Evolutionary conservation across 2,888 invertebrate genomes (phyloP).

Genomic region (Acleris holmiana): DNA sequence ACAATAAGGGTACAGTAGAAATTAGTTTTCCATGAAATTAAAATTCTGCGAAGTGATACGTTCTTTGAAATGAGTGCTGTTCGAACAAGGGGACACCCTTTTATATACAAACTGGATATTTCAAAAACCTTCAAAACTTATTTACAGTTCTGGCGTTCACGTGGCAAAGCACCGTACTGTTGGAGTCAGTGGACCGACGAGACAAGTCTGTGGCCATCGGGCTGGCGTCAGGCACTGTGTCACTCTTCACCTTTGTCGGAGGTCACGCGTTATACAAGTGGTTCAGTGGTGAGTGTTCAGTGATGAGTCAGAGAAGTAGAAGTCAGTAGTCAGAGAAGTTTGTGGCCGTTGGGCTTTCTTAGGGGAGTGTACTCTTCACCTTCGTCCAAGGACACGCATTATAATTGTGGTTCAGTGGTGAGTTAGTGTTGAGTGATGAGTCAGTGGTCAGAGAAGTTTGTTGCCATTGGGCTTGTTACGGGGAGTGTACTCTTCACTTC

Average conservation of each 20-base stretch:
- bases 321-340: neutral
- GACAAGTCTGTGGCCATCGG: conserved; percentile 23
- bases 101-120: too few species aligned
- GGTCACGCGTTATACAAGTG: conserved; percentile 20
- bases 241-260: conserved; percentile 23
- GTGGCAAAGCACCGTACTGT: conserved; percentile 21
- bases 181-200: conserved; percentile 25
- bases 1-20: too few species aligned
- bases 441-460: neutral
- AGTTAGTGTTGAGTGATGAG: neutral
- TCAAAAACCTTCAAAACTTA: too few species aligned
- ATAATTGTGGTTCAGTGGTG: neutral
- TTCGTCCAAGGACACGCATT: too few species aligned
- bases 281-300: conserved; percentile 4
- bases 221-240: conserved; percentile 19
- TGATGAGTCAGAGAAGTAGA: too few species aligned
- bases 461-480: too few species aligned
- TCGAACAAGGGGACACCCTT: too few species aligned
- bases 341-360: neutral
- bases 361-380: too few species aligned
- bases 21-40: too few species aligned
- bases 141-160: conserved; percentile 23
- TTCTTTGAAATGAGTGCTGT: too few species aligned
- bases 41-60: too few species aligned
- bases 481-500: too few species aligned